Conservation (phyloP, 2,113 vertebrate genomes). For the Trachemys scripta region DNA sequence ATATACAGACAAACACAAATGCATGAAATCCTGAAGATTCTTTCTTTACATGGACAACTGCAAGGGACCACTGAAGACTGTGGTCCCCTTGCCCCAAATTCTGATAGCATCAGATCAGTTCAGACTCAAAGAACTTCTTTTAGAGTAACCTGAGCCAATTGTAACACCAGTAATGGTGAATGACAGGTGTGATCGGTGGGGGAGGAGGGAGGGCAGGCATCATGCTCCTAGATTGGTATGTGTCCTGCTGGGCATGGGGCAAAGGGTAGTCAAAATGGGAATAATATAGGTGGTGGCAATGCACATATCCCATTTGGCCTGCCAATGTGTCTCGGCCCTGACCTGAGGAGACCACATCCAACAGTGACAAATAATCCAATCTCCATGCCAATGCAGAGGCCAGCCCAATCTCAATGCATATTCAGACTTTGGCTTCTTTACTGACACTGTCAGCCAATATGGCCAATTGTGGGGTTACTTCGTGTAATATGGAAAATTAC, state of each 20-base stretch:
- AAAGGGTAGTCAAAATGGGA: background rate
- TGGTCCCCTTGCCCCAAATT: background rate
- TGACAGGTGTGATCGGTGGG: background rate
- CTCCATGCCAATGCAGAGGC: background rate
- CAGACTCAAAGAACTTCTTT: background rate
- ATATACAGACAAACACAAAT: background rate
- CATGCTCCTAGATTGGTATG: background rate
- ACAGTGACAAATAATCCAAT: accelerated
- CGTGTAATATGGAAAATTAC: background rate
- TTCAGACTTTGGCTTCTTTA: background rate
- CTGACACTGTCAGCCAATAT: background rate
- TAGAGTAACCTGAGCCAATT: background rate
- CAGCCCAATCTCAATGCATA: accelerated
- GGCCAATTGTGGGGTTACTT: background rate
- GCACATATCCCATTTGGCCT: background rate
- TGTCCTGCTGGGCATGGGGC: background rate
- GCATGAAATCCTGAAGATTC: background rate
- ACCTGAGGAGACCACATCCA: background rate
- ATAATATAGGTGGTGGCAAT: background rate
- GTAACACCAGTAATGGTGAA: background rate
- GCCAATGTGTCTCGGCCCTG: background rate
- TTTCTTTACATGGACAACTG: background rate
- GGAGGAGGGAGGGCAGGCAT: background rate
- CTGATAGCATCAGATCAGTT: background rate
- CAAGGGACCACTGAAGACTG: background rate